Base-by-base conservation (phyloP, 2,888 invertebrate species). In the Tortrix viridana region DNA sequence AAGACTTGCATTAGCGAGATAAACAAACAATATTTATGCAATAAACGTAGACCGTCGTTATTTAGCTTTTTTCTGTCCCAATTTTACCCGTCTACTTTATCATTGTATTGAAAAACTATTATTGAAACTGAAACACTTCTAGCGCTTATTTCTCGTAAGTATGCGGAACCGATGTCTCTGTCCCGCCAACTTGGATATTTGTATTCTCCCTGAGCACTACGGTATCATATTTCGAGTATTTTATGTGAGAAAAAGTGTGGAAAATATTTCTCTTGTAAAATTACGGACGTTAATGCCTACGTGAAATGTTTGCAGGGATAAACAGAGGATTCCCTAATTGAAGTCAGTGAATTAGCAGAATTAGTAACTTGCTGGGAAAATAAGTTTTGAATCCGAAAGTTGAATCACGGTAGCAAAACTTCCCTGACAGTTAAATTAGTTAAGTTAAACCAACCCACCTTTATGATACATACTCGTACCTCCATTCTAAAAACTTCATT, bases 71-170 rank as follows among this genome's bases (percentile, higher is more conserved):
- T 44, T 26, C 7, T 12, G 1, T 38, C 9, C 22, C n/a, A 14
- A 53, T 37, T 41, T 38, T 52, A 14, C 37, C 22, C 5, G 14
- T 16, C 43, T 46, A 56, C 37, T 60, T 60, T 60, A 47, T 62
- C 56, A 52, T 23, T 56, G 19, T 62, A 62, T 62, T 46, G 50
- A 46, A 37, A 50, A 62, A 46, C 56, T 62, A 62, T 56, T 52
- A 63, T 46, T 46, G 61, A 50, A 56, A 62, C 52, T 38, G 50
- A 23, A 50, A 18, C 52, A 26, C 47, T 53, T 54, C 49, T 44
- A 47, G 41, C 43, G 23, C 53, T 65, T 69, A 66, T 59, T 50
- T 55, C 43, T 62, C 65, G 54, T 63, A 58, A 56, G 37, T 68
- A 60, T 65, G 58, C 56, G 60, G 50, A 59, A 57, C 59, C 49